phyloP scores from a whole-genome alignment of 2,113 vertebrate species.

The Colius striatus region DNA sequence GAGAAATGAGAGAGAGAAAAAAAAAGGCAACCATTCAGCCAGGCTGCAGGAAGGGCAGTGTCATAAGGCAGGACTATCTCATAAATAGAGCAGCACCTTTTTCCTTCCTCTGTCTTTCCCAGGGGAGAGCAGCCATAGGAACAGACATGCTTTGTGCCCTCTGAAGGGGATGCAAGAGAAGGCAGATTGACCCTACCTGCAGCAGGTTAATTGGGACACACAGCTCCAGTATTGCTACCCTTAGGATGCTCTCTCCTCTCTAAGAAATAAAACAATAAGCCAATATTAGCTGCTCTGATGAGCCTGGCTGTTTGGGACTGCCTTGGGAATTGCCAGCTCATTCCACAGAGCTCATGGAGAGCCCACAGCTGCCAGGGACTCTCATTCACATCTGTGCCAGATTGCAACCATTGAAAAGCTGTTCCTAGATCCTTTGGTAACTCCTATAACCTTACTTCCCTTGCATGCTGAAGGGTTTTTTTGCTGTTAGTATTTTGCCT shows the following conservation, averaged over 20 bases:
- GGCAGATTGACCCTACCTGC: not conserved
- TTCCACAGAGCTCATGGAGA: not conserved
- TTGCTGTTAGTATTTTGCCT: not conserved
- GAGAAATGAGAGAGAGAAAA: not conserved
- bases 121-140: not conserved
- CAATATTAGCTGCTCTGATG: not conserved
- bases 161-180: not conserved
- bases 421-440: not conserved
- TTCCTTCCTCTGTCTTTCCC: not conserved
- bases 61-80: not conserved
- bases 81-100: constrained; percentile 5
- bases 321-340: constrained; percentile 23
- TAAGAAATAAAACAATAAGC: not conserved
- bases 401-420: not conserved
- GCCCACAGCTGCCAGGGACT: not conserved
- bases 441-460: not conserved
- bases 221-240: not conserved
- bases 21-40: not conserved
- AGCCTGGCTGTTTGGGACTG: not conserved
- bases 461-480: not conserved
- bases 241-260: not conserved
- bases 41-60: not conserved
- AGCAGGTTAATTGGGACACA: not conserved
- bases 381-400: constrained; percentile 2
- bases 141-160: not conserved